Base-by-base conservation (phyloP, 64 coral and sea anemone species). In the Stylophora pistillata region DNA sequence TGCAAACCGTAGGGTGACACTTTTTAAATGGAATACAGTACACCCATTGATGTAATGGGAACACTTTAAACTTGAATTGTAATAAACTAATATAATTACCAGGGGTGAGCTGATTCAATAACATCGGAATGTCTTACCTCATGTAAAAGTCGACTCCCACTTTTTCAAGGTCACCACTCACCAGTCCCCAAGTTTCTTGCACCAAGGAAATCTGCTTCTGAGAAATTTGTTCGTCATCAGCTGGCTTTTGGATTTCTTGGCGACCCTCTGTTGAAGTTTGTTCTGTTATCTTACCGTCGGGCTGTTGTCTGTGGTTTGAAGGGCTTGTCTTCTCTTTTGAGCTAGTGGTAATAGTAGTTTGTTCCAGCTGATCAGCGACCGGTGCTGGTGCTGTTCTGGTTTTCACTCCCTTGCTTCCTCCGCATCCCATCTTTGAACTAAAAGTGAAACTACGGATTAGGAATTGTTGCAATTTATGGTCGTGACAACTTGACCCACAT, bases 121-220 rank as follows among this genome's bases (percentile, higher is more conserved):
- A 16, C 13, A 27, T 60, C 0, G 55, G 15, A 55, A 29, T 68
- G 1, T 0, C 6, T 63, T 83, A 90, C 89, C 78, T 81, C 10
- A 58, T 61, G 20, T 90, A 90, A 18, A 90, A 90, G 30, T 71
- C 56, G 0, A 83, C 20, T 30, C 89, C 89, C 4, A 82, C 53
- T 30, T 73, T 54, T 73, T 72, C 32, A 5, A 90, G 27, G 9
- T 90, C 78, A 5, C 56, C 78, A 32, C 83, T 90, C 11, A 90
- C 89, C 34, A 62, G 20, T 29, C 58, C 56, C 89, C 89, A 90
- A 6, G 89, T 81, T 11, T 90, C 71, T 20, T 73, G 78, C 21
- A 90, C 78, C 13, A 63, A 7, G 0, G 56, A 33, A 27, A 90
- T 90, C 89, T 83, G 89, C 41, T 70, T 17, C 32, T 71, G 29